Conservation (phyloP, 2,113 vertebrate species). For the Myrmecophaga tridactyla region DNA sequence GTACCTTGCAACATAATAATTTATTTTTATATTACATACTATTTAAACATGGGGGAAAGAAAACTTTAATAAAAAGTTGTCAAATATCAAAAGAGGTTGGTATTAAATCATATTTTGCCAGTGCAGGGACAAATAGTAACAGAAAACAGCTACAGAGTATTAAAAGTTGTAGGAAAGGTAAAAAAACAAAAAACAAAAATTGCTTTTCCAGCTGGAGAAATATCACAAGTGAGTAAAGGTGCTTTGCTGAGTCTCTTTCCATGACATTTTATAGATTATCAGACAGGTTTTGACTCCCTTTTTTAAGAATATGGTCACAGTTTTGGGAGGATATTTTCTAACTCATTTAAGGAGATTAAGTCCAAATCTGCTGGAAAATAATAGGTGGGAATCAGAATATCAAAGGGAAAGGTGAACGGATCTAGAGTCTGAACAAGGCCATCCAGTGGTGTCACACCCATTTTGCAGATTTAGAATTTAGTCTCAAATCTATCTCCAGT, state of each 20-base stretch:
- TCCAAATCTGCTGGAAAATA: constrained; percentile 46
- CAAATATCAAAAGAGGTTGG: constrained; percentile 8
- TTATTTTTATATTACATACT: background rate
- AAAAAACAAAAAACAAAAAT: constrained; percentile 67
- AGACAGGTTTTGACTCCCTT: background rate
- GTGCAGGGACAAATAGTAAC: background rate
- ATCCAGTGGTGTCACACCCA: accelerated
- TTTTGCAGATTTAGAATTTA: background rate
- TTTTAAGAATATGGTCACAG: background rate
- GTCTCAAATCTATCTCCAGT: background rate
- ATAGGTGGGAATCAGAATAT: background rate
- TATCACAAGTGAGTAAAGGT: constrained; percentile 48
- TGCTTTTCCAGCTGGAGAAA: constrained; percentile 51
- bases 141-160: background rate
- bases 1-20: background rate
- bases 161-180: constrained; percentile 42
- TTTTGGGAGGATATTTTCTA: constrained; percentile 29
- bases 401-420: background rate
- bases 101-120: constrained; percentile 21
- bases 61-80: background rate
- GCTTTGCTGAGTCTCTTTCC: background rate
- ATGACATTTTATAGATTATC: constrained; percentile 36
- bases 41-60: background rate
- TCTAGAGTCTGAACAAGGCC: background rate
- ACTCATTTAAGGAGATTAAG: background rate